phyloP scores from a whole-genome alignment of 2,888 invertebrate genomes.

The Stictocephala bisonia region DNA sequence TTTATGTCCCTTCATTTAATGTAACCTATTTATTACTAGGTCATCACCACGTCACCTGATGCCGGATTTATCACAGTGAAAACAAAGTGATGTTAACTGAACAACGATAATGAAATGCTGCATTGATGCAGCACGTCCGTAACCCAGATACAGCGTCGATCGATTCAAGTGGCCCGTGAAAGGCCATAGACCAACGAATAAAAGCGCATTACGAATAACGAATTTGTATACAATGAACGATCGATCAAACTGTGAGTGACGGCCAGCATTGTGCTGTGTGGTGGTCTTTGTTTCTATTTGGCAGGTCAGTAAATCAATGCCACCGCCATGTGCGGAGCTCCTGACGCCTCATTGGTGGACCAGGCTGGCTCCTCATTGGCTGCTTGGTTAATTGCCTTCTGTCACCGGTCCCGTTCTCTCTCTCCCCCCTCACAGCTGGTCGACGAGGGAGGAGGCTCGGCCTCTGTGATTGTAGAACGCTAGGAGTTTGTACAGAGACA shows the following conservation, averaged over 20 bases:
- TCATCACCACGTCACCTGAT: too few relatives aligned
- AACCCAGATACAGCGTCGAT: constrained; percentile 19
- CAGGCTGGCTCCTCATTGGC: constrained; percentile 43
- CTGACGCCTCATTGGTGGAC: constrained; percentile 42
- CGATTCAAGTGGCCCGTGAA: neutral
- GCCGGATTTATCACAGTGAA: too few relatives aligned
- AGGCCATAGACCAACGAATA: constrained; percentile 33
- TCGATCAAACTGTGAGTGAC: constrained; percentile 6
- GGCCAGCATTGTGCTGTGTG: neutral
- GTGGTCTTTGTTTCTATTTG: constrained; percentile 41
- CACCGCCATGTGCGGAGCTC: constrained; percentile 30
- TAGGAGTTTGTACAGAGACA: too few relatives aligned
- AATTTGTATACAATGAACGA: constrained; percentile 40
- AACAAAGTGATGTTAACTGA: too few relatives aligned
- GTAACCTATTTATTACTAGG: too few relatives aligned
- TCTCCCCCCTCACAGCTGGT: constrained; percentile 7
- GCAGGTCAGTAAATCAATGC: constrained; percentile 45
- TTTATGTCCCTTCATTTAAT: too few relatives aligned
- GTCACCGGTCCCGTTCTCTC: constrained; percentile 31
- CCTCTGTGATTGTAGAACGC: too few relatives aligned
- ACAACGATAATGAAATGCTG: too few relatives aligned
- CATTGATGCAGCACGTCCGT: too few relatives aligned
- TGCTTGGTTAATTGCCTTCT: constrained; percentile 42
- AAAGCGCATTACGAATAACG: constrained; percentile 32
- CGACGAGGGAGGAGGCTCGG: neutral